A percentile compares a stretch with the other conserved stretches of the same genome.
These are phyloP conservation scores for Zaprionus capensis DNA, from an alignment of 1,140 invertebrate species.

Conservation along the genomic window DNA sequence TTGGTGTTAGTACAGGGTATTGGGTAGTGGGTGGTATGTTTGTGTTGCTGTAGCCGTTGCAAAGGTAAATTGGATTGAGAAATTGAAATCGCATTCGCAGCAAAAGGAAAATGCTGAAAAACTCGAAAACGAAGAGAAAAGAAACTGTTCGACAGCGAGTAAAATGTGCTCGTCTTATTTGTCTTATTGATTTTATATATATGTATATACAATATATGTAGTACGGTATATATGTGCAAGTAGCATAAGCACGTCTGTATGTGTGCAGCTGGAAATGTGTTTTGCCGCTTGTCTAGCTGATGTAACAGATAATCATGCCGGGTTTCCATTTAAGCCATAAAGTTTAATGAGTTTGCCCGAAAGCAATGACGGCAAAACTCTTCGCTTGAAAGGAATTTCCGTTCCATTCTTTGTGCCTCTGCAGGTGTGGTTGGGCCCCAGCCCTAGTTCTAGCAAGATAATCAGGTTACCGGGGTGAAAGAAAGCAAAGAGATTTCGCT, in stretches of 20 bases:
- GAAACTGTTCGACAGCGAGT: slow-evolving; percentile 38
- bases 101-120: slow-evolving; percentile 17
- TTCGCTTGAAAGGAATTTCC: slow-evolving; percentile 5
- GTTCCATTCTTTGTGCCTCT: not conserved
- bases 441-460: not conserved
- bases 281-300: slow-evolving; percentile 30
- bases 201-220: not conserved
- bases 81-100: slow-evolving; percentile 77
- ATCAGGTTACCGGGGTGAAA: not conserved
- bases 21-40: slow-evolving; percentile 34
- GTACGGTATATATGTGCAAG: not conserved
- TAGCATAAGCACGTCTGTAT: not conserved
- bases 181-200: slow-evolving; percentile 69
- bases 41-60: slow-evolving; percentile 27
- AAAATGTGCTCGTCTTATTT: slow-evolving; percentile 67
- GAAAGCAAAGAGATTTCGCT: slow-evolving; percentile 2
- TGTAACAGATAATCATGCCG: slow-evolving; percentile 36
- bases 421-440: not conserved
- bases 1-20: slow-evolving; percentile 36
- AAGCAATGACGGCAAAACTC: slow-evolving; percentile 10
- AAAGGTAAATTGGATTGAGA: slow-evolving; percentile 80
- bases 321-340: slow-evolving; percentile 26
- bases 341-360: slow-evolving; percentile 43
- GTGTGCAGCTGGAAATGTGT: slow-evolving; percentile 8
- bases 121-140: slow-evolving; percentile 24